Base-by-base conservation (phyloP, 2,888 invertebrate species). In the Thecophora atra region DNA sequence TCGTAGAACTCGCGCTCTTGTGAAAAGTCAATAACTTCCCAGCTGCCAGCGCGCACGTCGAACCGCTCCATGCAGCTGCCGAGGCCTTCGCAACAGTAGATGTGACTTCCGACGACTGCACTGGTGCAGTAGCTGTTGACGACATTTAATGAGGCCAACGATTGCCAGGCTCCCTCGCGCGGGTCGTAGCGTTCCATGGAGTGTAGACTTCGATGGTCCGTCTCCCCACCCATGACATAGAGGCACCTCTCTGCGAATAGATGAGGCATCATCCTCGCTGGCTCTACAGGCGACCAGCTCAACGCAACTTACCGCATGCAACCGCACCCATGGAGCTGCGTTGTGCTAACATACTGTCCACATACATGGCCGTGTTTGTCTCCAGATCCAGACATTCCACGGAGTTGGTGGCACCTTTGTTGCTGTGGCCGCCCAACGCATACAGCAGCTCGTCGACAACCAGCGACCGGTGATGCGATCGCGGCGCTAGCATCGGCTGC, bases 201-300 rank as follows among this genome's bases (percentile, higher is more conserved):
- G 71, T 78, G 79, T 17, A 81, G 73, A 56, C 80, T 80, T 70
- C 78, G 77, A 37, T 78, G 75, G 68, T 81, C 80, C 5, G 80
- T 80, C 71, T 81, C 82, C 3, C 82, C 82, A 7, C 81, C 82
- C 82, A 82, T 82, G 0, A 81, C 81, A 72, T 81, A 82, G 19
- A 81, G 73, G 26, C 76, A 73, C 28, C 77, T 76, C 28, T 80
- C 81, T 81, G 51, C 19, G 54, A 11, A 54, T 21, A 8, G 4
- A 21, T 24, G 5, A 21, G 24, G 3, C n/a, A 37, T 60, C 3
- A 17, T 26, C 37, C 1, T 62, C 6, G 37, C 37, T 8, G 11
- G 37, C 37, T n/a, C 13, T n/a, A 47, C 15, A 47, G 11, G 47
- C 47, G 11, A 47, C 47, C 8, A 7, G 8, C 47, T 65, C 24